These are phyloP conservation scores for Tetramorium alpestre DNA, from an alignment of 1,140 invertebrate genomes.

Conservation along the genomic window DNA sequence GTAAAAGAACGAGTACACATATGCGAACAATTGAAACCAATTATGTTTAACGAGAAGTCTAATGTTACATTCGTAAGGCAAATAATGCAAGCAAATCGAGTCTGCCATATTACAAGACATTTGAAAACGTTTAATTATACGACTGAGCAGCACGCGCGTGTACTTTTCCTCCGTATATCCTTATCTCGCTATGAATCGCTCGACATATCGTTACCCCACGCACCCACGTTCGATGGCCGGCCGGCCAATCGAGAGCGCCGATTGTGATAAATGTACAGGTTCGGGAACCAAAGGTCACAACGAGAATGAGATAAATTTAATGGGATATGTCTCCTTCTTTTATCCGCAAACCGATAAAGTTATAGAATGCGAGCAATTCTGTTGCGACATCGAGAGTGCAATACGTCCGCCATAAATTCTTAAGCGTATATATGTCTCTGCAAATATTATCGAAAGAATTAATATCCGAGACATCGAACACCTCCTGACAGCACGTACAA, in stretches of 20 bases:
- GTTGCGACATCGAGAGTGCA: not conserved
- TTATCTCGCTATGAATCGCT: constrained; percentile 61
- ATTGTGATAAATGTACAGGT: constrained; percentile 66
- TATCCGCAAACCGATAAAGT: constrained; percentile 19
- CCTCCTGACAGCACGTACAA: not conserved
- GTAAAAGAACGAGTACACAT: not conserved
- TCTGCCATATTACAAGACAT: constrained; percentile 32
- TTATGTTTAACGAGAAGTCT: not conserved
- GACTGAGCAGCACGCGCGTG: not conserved
- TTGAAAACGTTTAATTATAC: constrained; percentile 59
- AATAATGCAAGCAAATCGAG: not conserved
- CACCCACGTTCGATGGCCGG: constrained; percentile 48
- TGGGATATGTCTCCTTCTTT: constrained; percentile 44
- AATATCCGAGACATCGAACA: constrained; percentile 24
- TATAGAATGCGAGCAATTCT: constrained; percentile 53
- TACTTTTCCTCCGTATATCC: constrained; percentile 59
- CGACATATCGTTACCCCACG: constrained; percentile 45
- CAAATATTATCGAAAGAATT: constrained; percentile 37
- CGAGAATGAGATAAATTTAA: constrained; percentile 62
- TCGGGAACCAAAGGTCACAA: constrained; percentile 43
- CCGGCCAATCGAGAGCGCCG: constrained; percentile 51
- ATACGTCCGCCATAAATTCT: constrained; percentile 36
- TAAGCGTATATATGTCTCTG: not conserved
- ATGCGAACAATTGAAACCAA: not conserved
- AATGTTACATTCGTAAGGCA: not conserved